These are phyloP conservation scores for Chelonus insularis DNA, from an alignment of 1,140 invertebrate genomes.

Conservation along the genomic window DNA sequence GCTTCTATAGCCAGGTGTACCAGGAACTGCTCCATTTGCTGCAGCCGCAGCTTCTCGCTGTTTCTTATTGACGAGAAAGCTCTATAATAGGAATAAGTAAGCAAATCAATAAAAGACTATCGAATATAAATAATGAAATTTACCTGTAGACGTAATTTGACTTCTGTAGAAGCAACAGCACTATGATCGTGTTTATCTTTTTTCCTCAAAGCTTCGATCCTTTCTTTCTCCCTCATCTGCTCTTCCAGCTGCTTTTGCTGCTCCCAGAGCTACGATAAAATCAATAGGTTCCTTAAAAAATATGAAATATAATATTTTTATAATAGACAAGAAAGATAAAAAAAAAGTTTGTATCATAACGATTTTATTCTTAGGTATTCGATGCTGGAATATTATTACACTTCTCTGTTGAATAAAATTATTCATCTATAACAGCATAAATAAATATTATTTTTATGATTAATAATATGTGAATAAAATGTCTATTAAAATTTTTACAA, in stretches of 20 bases:
- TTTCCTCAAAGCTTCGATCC: constrained; percentile 81
- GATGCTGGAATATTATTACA: no score
- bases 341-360: background rate
- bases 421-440: no score
- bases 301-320: constrained; percentile 11
- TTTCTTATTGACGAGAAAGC: constrained; percentile 89
- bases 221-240: constrained; percentile 74
- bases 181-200: constrained; percentile 93
- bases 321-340: constrained; percentile 30
- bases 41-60: constrained; percentile 75
- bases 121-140: constrained; percentile 24
- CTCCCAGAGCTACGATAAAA: constrained; percentile 71
- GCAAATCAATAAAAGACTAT: background rate
- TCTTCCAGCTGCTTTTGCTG: constrained; percentile 76
- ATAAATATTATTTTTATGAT: no score
- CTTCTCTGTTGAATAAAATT: no score
- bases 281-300: constrained; percentile 11
- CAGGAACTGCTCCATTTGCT: constrained; percentile 70
- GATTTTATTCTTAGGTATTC: no score
- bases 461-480: no score
- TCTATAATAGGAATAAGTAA: constrained; percentile 63
- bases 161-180: constrained; percentile 91
- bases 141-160: constrained; percentile 91
- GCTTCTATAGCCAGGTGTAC: constrained; percentile 74
- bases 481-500: no score